Conservation (phyloP, 2,113 vertebrate species). For the Fulica atra region DNA sequence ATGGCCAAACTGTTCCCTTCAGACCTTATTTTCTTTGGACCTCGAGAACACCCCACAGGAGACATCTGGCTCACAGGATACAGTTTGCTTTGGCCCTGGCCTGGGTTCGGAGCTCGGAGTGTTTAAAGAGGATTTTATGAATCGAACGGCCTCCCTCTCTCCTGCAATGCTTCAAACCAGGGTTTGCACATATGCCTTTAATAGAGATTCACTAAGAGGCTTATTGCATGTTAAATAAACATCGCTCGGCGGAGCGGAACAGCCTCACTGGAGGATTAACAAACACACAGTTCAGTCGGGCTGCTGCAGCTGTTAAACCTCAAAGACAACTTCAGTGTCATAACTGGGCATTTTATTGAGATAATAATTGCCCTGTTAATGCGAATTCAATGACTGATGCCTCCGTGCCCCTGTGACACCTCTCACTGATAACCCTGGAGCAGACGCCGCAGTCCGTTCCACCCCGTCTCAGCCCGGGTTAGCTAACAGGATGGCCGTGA, state of each 20-base stretch:
- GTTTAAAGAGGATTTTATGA: conserved; percentile 57
- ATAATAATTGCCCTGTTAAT: conserved; percentile 6
- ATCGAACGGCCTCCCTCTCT: conserved; percentile 23
- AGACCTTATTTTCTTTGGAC: conserved; percentile 61
- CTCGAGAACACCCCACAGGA: conserved; percentile 17
- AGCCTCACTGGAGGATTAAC: conserved; percentile 10
- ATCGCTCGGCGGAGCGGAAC: not conserved
- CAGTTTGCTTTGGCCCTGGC: conserved; percentile 59
- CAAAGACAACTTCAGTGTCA: not conserved
- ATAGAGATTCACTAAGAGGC: conserved; percentile 54
- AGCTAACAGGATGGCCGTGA: not conserved
- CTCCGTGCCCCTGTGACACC: not conserved
- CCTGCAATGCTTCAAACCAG: conserved; percentile 42
- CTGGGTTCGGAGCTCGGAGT: not conserved
- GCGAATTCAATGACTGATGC: not conserved
- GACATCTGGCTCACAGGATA: conserved; percentile 46
- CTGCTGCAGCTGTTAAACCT: conserved; percentile 39
- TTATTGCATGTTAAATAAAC: conserved; percentile 56
- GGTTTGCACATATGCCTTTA: conserved; percentile 65
- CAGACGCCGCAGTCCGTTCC: not conserved
- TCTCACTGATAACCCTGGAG: not conserved
- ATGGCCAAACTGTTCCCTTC: conserved; percentile 40
- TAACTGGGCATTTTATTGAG: conserved; percentile 3
- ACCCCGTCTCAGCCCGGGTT: not conserved
- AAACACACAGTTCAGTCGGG: not conserved